Evolutionary conservation across 2,888 invertebrate genomes (phyloP).

Genomic region (Thera britannica): DNA sequence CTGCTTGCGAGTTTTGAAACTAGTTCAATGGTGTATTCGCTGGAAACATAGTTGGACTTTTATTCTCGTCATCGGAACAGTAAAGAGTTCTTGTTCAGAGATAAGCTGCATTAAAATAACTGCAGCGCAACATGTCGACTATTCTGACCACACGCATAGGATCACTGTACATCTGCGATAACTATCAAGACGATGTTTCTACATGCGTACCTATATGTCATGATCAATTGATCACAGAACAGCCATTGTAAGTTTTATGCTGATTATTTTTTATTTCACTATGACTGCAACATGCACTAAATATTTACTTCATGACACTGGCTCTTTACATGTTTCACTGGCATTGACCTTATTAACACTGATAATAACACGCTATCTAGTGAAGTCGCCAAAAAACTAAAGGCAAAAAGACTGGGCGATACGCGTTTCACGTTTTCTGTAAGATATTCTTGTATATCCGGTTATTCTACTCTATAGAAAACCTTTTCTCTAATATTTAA

Average conservation of each 20-base stretch:
- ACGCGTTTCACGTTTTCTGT: neutral
- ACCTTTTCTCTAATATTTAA: neutral
- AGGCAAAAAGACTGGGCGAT: neutral
- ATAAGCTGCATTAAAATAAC: constrained; percentile 19
- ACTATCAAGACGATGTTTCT: neutral
- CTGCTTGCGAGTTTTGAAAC: constrained; percentile 3
- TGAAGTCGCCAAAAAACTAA: neutral
- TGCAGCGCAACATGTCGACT: constrained; percentile 5
- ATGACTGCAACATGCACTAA: too few species aligned
- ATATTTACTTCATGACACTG: too few species aligned
- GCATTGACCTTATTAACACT: too few species aligned
- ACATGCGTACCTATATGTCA: neutral
- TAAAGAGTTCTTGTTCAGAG: constrained; percentile 12
- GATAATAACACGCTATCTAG: too few species aligned
- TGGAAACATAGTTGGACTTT: constrained; percentile 4
- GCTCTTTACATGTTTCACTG: too few species aligned
- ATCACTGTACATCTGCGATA: constrained; percentile 15
- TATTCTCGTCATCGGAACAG: neutral
- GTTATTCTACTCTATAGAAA: constrained; percentile 3
- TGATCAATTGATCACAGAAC: neutral
- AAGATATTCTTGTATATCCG: constrained; percentile 1
- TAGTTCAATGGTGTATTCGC: constrained; percentile 3
- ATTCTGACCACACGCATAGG: constrained; percentile 25
- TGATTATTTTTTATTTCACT: too few species aligned
- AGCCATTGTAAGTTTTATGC: too few species aligned